Base-by-base conservation (phyloP, 2,888 invertebrate genomes). In the Heterodera filipjevi region DNA sequence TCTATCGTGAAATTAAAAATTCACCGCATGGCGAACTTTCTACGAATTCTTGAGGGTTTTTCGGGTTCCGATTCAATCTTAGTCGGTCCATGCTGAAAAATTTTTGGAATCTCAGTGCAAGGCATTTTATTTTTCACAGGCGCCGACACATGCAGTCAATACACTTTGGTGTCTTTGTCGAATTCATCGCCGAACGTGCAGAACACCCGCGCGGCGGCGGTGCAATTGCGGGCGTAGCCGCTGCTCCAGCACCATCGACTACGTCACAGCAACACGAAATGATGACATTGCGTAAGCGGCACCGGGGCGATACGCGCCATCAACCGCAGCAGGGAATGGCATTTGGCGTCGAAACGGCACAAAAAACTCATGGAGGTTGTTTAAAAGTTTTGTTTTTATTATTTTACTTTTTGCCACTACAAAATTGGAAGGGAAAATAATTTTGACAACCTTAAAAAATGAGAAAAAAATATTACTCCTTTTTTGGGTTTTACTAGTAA, bases 141-240 rank as follows among this genome's bases (percentile, higher is more conserved):
- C 59, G 59, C 10, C 59, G 59, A 0, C 59, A 59, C n/a, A 8
- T 59, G n/a, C 59, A 59, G n/a, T 59, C 59, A 3, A 5, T 59
- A 10, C 59, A 59, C 59, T 59, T 59, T 59, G 59, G 59, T n/a
- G n/a, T 59, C 22, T 59, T 59, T n/a, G n/a, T 59, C 59, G 59
- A 59, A 0, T 59, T 59, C 59, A 59, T 59, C 10, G 59, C 59
- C 6, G 59, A 59, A 59, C 59, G 59, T n/a, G 59, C n/a, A 2
- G 59, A 3, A 3, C 59, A 59, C 27, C 59, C 59, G 5, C 59
- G 59, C 59, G 59, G 59, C 22, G 59, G n/a, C 59, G 59, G 12
- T 49, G 46, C 44, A n/a, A n/a, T n/a, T n/a, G 39, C 39, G 39
- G 39, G 3, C 5, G 39, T 49, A n/a, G 46, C 46, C 46, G 46